Conservation (phyloP, 2,797 vertebrate species). For the Cryptoblepharus egeriae region DNA sequence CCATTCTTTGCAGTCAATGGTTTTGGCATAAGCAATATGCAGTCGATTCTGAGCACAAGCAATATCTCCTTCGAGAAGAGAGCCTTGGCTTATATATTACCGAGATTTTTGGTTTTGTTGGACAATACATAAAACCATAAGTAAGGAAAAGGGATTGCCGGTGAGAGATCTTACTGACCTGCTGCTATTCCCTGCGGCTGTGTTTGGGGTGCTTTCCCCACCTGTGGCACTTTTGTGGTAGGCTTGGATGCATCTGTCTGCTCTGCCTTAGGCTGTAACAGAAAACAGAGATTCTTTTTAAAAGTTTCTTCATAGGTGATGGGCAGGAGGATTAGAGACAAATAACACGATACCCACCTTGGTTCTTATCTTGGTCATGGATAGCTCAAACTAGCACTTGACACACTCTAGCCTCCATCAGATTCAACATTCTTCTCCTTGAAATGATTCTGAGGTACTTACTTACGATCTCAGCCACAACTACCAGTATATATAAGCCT, state of each 20-base stretch:
- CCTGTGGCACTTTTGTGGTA: conserved; percentile 79
- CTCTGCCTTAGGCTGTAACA: conserved; percentile 84
- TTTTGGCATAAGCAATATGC: no score
- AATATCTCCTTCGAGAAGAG: neutral
- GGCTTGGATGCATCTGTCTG: conserved; percentile 77
- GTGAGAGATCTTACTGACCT: conserved; percentile 76
- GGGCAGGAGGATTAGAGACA: neutral
- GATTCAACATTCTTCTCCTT: neutral
- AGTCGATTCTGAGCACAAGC: neutral
- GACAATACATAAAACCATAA: neutral
- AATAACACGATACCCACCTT: neutral
- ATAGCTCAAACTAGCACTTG: neutral
- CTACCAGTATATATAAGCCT: neutral
- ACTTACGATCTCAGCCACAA: neutral
- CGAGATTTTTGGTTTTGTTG: neutral
- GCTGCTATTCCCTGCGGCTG: conserved; percentile 80
- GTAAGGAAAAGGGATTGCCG: neutral
- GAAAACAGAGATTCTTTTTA: conserved; percentile 33
- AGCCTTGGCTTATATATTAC: neutral
- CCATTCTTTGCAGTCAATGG: neutral
- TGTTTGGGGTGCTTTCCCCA: conserved; percentile 79
- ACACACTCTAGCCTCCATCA: neutral
- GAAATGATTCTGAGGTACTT: neutral
- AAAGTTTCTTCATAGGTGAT: neutral
- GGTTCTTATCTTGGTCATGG: neutral